Evolutionary conservation across 2,797 vertebrate species (phyloP).

Genomic region (Cuculus canorus): DNA sequence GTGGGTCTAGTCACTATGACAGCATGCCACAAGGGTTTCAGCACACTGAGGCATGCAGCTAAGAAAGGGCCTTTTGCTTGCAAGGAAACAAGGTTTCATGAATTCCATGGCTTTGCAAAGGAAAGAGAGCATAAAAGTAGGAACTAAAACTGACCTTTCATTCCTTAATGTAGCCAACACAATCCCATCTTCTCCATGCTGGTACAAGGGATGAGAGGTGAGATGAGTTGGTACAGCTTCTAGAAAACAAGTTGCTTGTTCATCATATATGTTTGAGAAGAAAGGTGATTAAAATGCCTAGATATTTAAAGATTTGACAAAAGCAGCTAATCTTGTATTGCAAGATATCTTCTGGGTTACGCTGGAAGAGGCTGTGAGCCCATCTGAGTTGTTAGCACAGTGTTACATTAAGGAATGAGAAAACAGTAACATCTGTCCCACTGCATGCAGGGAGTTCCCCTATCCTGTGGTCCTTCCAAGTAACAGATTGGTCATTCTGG

Average conservation of each 20-base stretch:
- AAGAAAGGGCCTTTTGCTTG: not conserved
- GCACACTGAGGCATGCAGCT: rapidly evolving
- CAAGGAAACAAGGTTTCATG: not conserved
- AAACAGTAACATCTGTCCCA: rapidly evolving
- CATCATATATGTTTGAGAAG: not conserved
- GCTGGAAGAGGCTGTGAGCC: not conserved
- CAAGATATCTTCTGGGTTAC: not conserved
- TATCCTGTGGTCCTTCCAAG: not conserved
- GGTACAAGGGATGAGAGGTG: not conserved
- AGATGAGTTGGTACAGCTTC: not conserved
- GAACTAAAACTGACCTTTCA: not conserved
- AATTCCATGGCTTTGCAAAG: not conserved
- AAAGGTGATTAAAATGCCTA: not conserved
- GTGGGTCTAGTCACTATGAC: rapidly evolving
- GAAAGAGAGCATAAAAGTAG: not conserved
- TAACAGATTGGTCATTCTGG: not conserved
- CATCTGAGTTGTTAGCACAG: not conserved
- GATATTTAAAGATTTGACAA: not conserved
- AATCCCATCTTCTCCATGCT: not conserved
- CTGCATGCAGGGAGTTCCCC: not conserved
- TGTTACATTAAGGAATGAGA: rapidly evolving
- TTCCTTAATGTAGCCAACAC: rapidly evolving
- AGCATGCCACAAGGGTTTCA: not conserved
- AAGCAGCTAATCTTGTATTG: not conserved
- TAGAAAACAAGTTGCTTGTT: not conserved